Percentiles rank a stretch among this genome's conserved stretches.
phyloP scores from a whole-genome alignment of 2,797 vertebrate genomes.

The Cirrhinus molitorella region DNA sequence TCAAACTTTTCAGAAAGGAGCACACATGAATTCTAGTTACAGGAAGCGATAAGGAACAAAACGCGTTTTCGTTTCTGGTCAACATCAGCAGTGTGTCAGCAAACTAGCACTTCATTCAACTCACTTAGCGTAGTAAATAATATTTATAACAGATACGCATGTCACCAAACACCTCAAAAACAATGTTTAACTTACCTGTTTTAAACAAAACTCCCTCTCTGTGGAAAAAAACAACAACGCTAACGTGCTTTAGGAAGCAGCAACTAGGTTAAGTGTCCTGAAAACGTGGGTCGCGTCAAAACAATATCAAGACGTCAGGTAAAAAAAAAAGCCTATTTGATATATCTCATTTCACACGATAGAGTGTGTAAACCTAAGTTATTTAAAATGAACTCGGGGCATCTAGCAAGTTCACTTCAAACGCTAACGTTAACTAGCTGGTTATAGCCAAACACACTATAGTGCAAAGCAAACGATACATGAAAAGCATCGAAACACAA shows the following conservation, averaged over 20 bases:
- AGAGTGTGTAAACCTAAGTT: neutral
- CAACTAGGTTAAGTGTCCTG: neutral
- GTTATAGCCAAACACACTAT: constrained; percentile 7
- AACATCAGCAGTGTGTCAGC: constrained; percentile 32
- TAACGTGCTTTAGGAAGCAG: neutral
- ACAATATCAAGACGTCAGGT: neutral
- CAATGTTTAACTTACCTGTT: constrained; percentile 60
- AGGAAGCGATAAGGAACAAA: neutral
- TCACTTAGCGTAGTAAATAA: neutral
- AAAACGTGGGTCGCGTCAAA: constrained; percentile 26
- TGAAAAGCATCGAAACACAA: constrained; percentile 4
- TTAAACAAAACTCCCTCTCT: constrained; percentile 55
- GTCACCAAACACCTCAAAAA: neutral
- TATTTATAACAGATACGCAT: neutral
- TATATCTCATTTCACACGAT: constrained; percentile 35
- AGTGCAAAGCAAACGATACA: neutral
- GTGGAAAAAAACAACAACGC: constrained; percentile 35
- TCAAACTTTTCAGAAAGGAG: neutral
- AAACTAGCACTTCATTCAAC: constrained; percentile 48
- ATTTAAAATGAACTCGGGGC: neutral
- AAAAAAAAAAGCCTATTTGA: neutral
- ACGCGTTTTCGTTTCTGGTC: constrained; percentile 15
- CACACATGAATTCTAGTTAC: neutral
- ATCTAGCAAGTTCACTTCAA: constrained; percentile 13
- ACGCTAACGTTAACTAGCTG: constrained; percentile 22